phyloP scores from a whole-genome alignment of 2,888 invertebrate species.

The Ischnura elegans region DNA sequence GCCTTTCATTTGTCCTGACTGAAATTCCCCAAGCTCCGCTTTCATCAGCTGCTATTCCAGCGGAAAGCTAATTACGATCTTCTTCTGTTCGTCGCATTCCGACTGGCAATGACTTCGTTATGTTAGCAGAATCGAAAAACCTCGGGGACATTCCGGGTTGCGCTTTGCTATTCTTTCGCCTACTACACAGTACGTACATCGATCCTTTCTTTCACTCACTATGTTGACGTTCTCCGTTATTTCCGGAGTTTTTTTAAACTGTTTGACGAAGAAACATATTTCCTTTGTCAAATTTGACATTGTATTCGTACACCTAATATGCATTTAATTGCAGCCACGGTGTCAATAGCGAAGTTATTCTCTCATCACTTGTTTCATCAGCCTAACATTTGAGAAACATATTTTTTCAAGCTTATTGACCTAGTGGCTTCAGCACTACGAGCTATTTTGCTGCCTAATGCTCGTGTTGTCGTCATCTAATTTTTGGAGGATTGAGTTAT shows the following conservation, averaged over 20 bases:
- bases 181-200: background rate
- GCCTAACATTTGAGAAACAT: no score
- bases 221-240: background rate
- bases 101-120: conserved; percentile 64
- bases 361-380: no score
- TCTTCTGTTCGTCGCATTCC: conserved; percentile 51
- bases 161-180: background rate
- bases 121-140: conserved; percentile 7
- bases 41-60: conserved; percentile 54
- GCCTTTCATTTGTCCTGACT: background rate
- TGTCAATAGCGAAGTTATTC: no score
- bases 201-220: background rate
- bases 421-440: no score
- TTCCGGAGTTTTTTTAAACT: background rate
- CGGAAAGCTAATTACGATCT: conserved; percentile 66
- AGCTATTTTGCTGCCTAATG: no score
- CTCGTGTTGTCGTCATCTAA: no score
- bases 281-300: no score
- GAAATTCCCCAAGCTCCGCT: background rate
- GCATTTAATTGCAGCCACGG: no score
- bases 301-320: no score
- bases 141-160: background rate
- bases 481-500: no score
- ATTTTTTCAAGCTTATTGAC: no score
- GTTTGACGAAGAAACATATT: no score